Evolutionary conservation across 2,888 invertebrate species (phyloP).

Genomic region (Agriotes lineatus): DNA sequence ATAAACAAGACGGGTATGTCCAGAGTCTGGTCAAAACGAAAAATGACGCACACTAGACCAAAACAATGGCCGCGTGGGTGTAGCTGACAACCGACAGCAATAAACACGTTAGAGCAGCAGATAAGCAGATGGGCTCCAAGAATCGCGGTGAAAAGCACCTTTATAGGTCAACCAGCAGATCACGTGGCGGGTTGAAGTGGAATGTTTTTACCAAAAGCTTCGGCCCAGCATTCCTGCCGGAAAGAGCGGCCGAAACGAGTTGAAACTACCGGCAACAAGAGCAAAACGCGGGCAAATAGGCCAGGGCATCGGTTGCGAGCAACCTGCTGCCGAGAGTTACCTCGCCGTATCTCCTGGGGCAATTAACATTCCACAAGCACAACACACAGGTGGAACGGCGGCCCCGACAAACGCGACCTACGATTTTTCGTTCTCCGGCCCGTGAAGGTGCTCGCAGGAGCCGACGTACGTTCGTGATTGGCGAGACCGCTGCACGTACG

Average conservation of each 20-base stretch:
- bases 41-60: too few species aligned
- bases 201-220: too few species aligned
- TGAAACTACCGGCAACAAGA: background rate
- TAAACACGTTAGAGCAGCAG: background rate
- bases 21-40: too few species aligned
- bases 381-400: constrained; percentile 47
- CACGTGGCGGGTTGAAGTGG: too few species aligned
- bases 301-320: constrained; percentile 42
- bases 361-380: constrained; percentile 53
- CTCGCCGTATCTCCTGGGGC: constrained; percentile 47
- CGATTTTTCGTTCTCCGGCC: constrained; percentile 25
- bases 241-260: too few species aligned
- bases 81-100: background rate
- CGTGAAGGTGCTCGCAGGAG: constrained; percentile 20
- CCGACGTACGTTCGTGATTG: constrained; percentile 21
- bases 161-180: too few species aligned
- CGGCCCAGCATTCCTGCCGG: too few species aligned
- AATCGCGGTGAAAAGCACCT: too few species aligned
- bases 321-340: background rate
- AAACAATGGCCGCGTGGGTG: background rate
- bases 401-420: constrained; percentile 32
- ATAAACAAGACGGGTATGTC: too few species aligned
- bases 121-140: too few species aligned
- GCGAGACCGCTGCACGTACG: constrained; percentile 22
- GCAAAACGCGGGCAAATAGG: constrained; percentile 17